Conservation (phyloP, 2,888 invertebrate genomes). For the Coenonympha arcania region DNA sequence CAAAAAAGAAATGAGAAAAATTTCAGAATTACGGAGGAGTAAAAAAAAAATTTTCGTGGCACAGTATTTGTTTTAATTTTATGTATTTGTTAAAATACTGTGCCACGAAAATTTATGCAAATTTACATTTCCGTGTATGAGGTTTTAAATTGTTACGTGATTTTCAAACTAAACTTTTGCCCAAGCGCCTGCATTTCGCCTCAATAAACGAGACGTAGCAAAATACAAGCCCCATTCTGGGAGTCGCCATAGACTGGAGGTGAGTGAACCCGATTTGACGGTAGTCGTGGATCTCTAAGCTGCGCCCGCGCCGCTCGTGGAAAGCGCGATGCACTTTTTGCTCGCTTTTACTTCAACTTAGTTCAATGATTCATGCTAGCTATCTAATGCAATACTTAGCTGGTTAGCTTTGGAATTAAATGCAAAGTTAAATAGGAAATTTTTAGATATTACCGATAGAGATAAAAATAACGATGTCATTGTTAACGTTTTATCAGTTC, state of each 20-base stretch:
- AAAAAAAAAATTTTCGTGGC: too few species aligned
- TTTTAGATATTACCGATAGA: too few species aligned
- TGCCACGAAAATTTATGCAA: too few species aligned
- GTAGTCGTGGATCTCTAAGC: constrained; percentile 27
- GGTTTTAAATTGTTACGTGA: too few species aligned
- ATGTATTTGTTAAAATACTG: too few species aligned
- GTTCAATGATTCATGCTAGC: constrained; percentile 15
- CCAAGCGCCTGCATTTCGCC: constrained; percentile 16
- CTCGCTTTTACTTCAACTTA: constrained; percentile 22
- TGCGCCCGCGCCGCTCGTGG: constrained; percentile 14
- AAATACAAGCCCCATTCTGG: constrained; percentile 23
- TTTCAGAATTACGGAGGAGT: too few species aligned
- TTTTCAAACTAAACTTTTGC: too few species aligned
- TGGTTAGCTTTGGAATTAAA: background rate
- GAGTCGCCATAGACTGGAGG: constrained; percentile 19
- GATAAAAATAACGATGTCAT: too few species aligned
- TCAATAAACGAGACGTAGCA: constrained; percentile 18
- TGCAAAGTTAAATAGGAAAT: background rate
- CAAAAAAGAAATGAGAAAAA: too few species aligned
- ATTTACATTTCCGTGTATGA: too few species aligned
- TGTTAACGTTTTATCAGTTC: too few species aligned
- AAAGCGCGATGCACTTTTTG: constrained; percentile 22
- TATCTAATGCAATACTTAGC: background rate
- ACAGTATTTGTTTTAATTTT: too few species aligned
- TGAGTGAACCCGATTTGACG: constrained; percentile 28